Conservation (phyloP, 2,888 invertebrate species). For the Oligia fasciuncula region DNA sequence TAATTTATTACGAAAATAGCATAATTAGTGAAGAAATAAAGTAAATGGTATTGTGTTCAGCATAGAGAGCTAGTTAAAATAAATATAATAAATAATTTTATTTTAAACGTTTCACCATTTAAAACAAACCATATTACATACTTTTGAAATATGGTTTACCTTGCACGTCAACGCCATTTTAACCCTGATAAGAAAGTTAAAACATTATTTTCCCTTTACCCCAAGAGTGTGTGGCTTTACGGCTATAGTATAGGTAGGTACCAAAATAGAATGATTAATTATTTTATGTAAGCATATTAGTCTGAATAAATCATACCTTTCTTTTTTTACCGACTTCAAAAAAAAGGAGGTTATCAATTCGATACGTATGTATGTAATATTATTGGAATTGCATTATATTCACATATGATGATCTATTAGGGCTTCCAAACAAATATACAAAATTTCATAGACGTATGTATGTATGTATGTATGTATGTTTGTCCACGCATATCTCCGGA, state of each 20-base stretch:
- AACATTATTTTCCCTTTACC: background rate
- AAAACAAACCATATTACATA: background rate
- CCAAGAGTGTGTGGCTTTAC: background rate
- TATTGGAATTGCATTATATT: too few relatives aligned
- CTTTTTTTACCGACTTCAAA: too few relatives aligned
- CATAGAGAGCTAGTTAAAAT: background rate
- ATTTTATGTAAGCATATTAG: background rate
- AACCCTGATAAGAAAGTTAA: background rate
- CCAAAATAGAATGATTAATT: background rate
- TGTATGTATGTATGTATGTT: too few relatives aligned
- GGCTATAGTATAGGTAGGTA: background rate
- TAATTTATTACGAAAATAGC: background rate
- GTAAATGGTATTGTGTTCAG: background rate
- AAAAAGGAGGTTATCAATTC: too few relatives aligned
- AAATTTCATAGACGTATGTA: too few relatives aligned
- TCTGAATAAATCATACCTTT: background rate
- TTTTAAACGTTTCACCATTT: background rate
- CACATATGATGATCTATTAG: too few relatives aligned
- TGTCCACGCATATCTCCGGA: too few relatives aligned
- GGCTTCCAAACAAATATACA: too few relatives aligned
- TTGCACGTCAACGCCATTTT: background rate
- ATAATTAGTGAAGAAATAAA: too few relatives aligned
- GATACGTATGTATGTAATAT: too few relatives aligned
- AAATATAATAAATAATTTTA: background rate
- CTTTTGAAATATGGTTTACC: background rate